phyloP scores from a whole-genome alignment of 2,888 invertebrate genomes.

The Microchrysa polita region DNA sequence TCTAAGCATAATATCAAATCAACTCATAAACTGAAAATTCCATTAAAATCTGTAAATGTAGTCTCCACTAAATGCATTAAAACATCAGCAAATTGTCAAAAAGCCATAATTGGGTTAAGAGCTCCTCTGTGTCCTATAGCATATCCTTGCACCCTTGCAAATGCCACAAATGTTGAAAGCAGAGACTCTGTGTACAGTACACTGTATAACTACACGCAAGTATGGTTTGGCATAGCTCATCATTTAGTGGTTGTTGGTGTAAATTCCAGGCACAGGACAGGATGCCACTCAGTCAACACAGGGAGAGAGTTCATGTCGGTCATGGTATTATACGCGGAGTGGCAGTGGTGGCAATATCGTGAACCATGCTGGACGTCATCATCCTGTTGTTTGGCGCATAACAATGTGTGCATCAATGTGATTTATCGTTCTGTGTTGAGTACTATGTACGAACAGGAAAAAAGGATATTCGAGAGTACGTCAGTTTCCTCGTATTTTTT shows the following conservation, averaged over 20 bases:
- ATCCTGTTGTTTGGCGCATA: conserved; percentile 34
- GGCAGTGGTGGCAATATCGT: background rate
- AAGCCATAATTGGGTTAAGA: conserved; percentile 54
- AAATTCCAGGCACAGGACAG: background rate
- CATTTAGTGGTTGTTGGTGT: conserved; percentile 20
- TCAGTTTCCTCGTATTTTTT: too few relatives aligned
- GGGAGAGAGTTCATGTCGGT: background rate
- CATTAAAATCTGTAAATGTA: conserved; percentile 48
- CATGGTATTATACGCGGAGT: background rate
- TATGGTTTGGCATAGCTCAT: conserved; percentile 29
- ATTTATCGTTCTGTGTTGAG: background rate
- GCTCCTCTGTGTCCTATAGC: conserved; percentile 45
- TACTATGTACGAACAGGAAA: background rate
- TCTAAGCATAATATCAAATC: conserved; percentile 30
- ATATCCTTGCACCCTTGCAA: conserved; percentile 10
- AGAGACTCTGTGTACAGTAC: background rate
- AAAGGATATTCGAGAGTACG: too few relatives aligned
- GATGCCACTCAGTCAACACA: background rate
- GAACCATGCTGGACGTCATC: conserved; percentile 17
- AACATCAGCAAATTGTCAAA: conserved; percentile 54
- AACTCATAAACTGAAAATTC: conserved; percentile 32
- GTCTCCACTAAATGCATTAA: conserved; percentile 52
- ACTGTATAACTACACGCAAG: too few relatives aligned
- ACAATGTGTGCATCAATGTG: conserved; percentile 17
- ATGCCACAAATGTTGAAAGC: conserved; percentile 12